Evolutionary conservation across 92 coral and sea anemone species (phyloP).

Genomic region (Palythoa heliodiscus): DNA sequence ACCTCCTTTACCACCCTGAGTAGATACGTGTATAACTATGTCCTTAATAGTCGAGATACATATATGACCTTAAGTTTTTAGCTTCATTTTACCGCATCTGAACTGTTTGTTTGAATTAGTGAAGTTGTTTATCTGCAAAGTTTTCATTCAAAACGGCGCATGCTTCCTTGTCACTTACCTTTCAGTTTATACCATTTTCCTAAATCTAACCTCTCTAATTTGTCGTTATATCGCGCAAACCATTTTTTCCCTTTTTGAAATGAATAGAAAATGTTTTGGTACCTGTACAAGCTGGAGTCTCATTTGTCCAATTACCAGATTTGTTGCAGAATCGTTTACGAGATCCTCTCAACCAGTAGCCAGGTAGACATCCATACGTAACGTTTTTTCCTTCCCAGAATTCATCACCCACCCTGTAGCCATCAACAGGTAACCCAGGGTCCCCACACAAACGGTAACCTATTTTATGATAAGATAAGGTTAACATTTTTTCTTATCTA

Average conservation of each 20-base stretch:
- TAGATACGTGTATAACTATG: too few species aligned
- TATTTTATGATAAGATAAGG: not conserved
- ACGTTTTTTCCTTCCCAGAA: constrained; percentile 38
- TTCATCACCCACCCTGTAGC: constrained; percentile 54
- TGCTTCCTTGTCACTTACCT: too few species aligned
- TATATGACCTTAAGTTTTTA: too few species aligned
- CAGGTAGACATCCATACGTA: constrained; percentile 58
- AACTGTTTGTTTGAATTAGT: too few species aligned
- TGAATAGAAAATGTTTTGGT: not conserved
- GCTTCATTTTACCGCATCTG: too few species aligned
- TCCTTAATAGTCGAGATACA: too few species aligned
- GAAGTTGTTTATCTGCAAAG: too few species aligned
- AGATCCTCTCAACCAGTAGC: constrained; percentile 70
- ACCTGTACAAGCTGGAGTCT: constrained; percentile 66
- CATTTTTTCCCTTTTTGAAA: too few species aligned
- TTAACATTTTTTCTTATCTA: not conserved
- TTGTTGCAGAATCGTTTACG: constrained; percentile 43
- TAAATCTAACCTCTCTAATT: too few species aligned
- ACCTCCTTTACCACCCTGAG: too few species aligned
- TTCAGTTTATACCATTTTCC: too few species aligned
- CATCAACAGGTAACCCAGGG: constrained; percentile 54
- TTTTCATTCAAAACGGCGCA: too few species aligned
- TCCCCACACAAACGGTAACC: constrained; percentile 66
- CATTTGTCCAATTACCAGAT: constrained; percentile 68
- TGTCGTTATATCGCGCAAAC: not conserved